A percentile compares a stretch with the other conserved stretches of the same genome.
These are phyloP conservation scores for Acanthurus lineatus DNA, from an alignment of 2,797 vertebrate species.

Conservation along the genomic window DNA sequence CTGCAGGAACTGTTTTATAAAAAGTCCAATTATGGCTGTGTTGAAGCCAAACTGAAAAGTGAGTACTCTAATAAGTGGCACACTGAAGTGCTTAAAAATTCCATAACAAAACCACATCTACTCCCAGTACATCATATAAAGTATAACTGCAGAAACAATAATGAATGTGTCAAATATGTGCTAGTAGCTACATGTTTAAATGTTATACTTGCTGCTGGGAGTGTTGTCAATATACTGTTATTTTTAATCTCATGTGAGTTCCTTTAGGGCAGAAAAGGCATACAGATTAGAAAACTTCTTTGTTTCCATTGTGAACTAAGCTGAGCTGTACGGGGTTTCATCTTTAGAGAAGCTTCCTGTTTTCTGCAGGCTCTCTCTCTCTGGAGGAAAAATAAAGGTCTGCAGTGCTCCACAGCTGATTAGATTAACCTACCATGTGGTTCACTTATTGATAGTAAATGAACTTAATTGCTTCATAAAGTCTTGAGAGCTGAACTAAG, in stretches of 20 bases:
- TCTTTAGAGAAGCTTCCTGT: constrained; percentile 69
- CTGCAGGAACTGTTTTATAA: constrained; percentile 2
- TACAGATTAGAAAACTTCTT: constrained; percentile 35
- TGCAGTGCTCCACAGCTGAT: constrained; percentile 57
- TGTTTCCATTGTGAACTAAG: constrained; percentile 48
- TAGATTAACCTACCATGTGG: constrained; percentile 73
- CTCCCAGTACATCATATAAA: not conserved
- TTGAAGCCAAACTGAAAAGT: constrained; percentile 10
- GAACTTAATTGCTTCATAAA: constrained; percentile 49
- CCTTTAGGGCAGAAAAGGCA: not conserved
- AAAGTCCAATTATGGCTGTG: constrained; percentile 34
- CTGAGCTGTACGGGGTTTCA: constrained; percentile 39
- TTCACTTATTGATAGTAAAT: constrained; percentile 55
- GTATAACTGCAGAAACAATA: not conserved
- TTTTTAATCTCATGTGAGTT: constrained; percentile 20
- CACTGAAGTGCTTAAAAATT: constrained; percentile 5
- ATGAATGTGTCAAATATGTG: not conserved
- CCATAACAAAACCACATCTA: not conserved
- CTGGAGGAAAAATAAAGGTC: constrained; percentile 50
- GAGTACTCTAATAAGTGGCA: not conserved
- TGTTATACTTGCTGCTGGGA: not conserved
- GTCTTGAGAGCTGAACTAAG: constrained; percentile 20
- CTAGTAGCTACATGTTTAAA: not conserved
- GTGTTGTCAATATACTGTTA: not conserved
- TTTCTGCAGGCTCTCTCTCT: constrained; percentile 32